These are phyloP conservation scores for Hyaena hyaena DNA, from an alignment of 2,113 vertebrate genomes.

Conservation along the genomic window DNA sequence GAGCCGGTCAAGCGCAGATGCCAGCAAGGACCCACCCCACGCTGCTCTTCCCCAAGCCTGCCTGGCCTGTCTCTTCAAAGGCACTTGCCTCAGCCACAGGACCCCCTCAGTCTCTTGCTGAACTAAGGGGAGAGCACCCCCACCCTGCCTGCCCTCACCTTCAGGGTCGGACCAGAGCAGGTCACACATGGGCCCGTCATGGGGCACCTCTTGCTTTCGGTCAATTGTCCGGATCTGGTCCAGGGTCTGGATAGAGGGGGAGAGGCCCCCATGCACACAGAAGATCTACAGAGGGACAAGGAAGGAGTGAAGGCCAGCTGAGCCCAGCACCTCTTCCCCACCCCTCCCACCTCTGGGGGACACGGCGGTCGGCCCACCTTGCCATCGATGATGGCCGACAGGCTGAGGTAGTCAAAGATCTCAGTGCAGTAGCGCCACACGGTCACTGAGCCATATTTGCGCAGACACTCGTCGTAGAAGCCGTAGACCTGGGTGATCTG, in stretches of 20 bases:
- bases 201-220: slow-evolving; percentile 97
- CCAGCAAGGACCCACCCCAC: not conserved
- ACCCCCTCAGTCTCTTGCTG: not conserved
- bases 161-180: slow-evolving; percentile 97
- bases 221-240: slow-evolving; percentile 98
- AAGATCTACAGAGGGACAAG: slow-evolving; percentile 82
- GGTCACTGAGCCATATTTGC: slow-evolving; percentile 96
- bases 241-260: slow-evolving; percentile 96
- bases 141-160: slow-evolving; percentile 84
- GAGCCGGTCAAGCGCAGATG: not conserved
- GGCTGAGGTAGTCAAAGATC: slow-evolving; percentile 97
- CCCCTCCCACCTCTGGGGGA: accelerated
- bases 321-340: not conserved
- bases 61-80: not conserved
- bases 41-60: not conserved
- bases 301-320: not conserved
- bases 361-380: slow-evolving; percentile 86
- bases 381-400: slow-evolving; percentile 97
- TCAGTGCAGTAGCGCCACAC: slow-evolving; percentile 98
- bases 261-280: slow-evolving; percentile 96
- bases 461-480: slow-evolving; percentile 96
- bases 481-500: slow-evolving; percentile 98
- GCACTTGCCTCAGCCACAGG: not conserved
- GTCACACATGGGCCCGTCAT: slow-evolving; percentile 97
- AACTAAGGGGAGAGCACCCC: not conserved